Evolutionary conservation across 2,888 invertebrate species (phyloP).

Genomic region (Xestoiulus laeticollis): DNA sequence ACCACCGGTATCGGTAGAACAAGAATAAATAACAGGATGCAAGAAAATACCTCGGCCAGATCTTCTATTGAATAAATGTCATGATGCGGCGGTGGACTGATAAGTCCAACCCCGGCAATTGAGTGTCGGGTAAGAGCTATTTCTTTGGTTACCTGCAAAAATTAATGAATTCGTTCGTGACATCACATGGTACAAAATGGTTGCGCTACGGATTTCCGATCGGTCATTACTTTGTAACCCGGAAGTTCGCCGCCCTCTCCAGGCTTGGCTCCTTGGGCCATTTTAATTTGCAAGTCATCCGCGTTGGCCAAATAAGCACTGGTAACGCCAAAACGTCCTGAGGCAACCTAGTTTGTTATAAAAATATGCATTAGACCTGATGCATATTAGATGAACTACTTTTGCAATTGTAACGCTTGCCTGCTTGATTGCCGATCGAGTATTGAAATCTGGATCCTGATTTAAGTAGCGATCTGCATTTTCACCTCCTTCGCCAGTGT

Average conservation of each 20-base stretch:
- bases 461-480: slow-evolving; percentile 76
- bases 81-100: slow-evolving; percentile 99
- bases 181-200: background rate
- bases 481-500: slow-evolving; percentile 96
- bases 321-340: slow-evolving; percentile 98
- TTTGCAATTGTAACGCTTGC: slow-evolving; percentile 61
- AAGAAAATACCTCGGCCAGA: slow-evolving; percentile 77
- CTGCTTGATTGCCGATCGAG: slow-evolving; percentile 96
- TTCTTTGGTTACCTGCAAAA: slow-evolving; percentile 83
- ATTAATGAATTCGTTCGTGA: background rate
- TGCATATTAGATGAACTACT: background rate
- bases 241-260: slow-evolving; percentile 99
- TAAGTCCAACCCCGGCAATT: slow-evolving; percentile 95
- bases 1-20: background rate
- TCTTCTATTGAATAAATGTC: slow-evolving; percentile 99
- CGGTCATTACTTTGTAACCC: slow-evolving; percentile 73
- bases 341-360: slow-evolving; percentile 77
- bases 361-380: background rate
- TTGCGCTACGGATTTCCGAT: background rate
- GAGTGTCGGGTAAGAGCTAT: slow-evolving; percentile 96
- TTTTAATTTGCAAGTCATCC: slow-evolving; percentile 98
- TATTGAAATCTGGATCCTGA: slow-evolving; percentile 82
- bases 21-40: background rate
- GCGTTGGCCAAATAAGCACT: slow-evolving; percentile 97
- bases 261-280: slow-evolving; percentile 99